Evolutionary conservation across 2,797 vertebrate species (phyloP), one percentile per base, ranked within the genome.

Genomic region (Silurus lanzhouensis): DNA sequence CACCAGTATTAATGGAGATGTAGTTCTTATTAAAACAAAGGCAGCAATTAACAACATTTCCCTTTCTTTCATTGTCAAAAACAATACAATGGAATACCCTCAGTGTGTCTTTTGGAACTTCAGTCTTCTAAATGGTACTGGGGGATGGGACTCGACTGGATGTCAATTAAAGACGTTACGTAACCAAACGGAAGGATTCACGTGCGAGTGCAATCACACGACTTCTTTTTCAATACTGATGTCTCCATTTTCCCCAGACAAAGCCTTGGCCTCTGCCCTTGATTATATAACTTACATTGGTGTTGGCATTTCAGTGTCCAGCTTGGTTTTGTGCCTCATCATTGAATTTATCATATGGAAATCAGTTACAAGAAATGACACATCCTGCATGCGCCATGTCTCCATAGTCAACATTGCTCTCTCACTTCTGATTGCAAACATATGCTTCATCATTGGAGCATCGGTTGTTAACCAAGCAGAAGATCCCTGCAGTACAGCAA

Each of bases 221-320:
- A 99, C 97, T 0, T 96, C 97, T 0, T 99, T 99, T 91, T 97
- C 97, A 1, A 95, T 99, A 70, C 93, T 99, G 8, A 99, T 99
- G 97, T 97, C 98, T 0, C 92, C 93, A 0, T 27, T 1, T 25
- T 17, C 57, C 25, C 67, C 19, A 0, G 61, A 83, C 0, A 31
- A 27, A 52, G n/a, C 0, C 44, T 72, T 48, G 19, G 31, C 8
- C 0, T 12, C 78, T 0, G 3, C 64, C 0, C 82, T 96, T 92
- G 66, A 85, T 6, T 89, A 90, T 6, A 96, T 99, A 79, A 96
- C 97, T 78, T 97, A 95, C 10, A 81, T 95, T 14, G 97, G 98
- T 48, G 81, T 99, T 72, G 91, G 91, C 0, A 93, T 98, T 92
- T 99, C 98, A 2, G 92, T 99, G 25, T 61, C 89, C 68, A 96